phyloP scores from a whole-genome alignment of 2,113 vertebrate species.

The Sprattus sprattus region DNA sequence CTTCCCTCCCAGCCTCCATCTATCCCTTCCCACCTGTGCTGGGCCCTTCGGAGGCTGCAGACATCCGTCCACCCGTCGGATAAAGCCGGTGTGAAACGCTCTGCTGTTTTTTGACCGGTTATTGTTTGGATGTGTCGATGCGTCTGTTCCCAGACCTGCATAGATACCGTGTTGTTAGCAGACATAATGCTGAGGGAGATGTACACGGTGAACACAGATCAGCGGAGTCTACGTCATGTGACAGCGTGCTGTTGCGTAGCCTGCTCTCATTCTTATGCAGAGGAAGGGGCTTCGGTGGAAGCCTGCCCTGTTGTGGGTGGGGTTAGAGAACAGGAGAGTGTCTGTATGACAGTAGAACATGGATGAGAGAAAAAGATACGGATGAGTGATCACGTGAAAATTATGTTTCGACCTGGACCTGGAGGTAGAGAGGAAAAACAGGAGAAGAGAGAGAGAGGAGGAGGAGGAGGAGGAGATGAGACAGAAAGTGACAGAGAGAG shows the following conservation, averaged over 20 bases:
- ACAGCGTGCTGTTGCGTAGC: not conserved
- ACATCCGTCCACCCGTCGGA: not conserved
- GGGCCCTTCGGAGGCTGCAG: not conserved
- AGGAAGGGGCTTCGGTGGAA: not conserved
- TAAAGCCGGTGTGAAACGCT: not conserved
- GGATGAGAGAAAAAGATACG: not conserved
- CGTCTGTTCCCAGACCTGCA: too few relatives aligned
- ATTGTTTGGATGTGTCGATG: not conserved
- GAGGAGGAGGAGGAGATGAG: not conserved
- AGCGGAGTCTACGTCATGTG: not conserved
- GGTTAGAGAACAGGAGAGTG: not conserved
- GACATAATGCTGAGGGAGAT: too few relatives aligned
- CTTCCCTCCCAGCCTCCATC: constrained; percentile 18
- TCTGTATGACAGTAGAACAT: not conserved
- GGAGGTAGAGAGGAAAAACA: constrained; percentile 22
- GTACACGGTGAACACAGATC: not conserved
- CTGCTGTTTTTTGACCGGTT: not conserved
- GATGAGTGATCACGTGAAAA: not conserved
- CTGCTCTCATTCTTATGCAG: not conserved
- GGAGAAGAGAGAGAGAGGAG: constrained; percentile 32
- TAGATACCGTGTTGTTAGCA: too few relatives aligned
- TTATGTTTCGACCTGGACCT: constrained; percentile 41
- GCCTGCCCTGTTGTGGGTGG: not conserved
- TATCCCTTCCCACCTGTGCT: not conserved
- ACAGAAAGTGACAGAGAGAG: not conserved